Evolutionary conservation across 1,140 invertebrate species (phyloP), one percentile per base, ranked within the genome.

Genomic region (Patella vulgata): DNA sequence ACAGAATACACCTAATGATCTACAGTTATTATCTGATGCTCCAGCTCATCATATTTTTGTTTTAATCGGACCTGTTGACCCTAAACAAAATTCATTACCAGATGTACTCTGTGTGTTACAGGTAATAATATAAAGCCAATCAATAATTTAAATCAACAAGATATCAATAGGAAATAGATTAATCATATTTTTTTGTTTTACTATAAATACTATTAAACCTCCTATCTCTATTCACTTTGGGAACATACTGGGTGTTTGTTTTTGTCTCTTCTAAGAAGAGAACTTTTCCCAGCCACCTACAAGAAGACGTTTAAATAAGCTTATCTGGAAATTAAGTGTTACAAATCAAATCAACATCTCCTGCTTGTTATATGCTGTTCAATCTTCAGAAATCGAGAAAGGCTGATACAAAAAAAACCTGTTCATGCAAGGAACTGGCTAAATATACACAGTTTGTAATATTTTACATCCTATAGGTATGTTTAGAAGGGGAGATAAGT

Each of bases 1-100:
- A 36, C 83, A 93, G 89, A 99, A 99, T 85, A 95, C 92, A 58
- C 98, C 98, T 1, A 98, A 99, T 87, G 98, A 99, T 87, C 86
- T 99, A 11, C 97, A 99, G 88, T 92, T 99, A 89, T 89, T 99
- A 85, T 97, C 96, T 12, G 98, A 99, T 88, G 97, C 97, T 11
- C 97, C 97, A 0, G 96, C 95, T 4, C 97, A 99, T 87, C 93
- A 98, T 84, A 82, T 99, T 21, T 99, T 99, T 86, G 97, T 95
- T 77, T 85, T 99, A 17, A 86, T 99, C 50, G 94, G 94, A 0
- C 96, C 97, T 0, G 88, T 93, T 1, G 87, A 90, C 31, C 87
- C 87, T 30, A 91, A 91, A 65, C 77, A 87, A 84, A 80, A 66
- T 6, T 59, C 78, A 19, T 62, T 98, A 55, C 97, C 97, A 0